phyloP scores from a whole-genome alignment of 1,140 invertebrate species.

The Heliconius congener region DNA sequence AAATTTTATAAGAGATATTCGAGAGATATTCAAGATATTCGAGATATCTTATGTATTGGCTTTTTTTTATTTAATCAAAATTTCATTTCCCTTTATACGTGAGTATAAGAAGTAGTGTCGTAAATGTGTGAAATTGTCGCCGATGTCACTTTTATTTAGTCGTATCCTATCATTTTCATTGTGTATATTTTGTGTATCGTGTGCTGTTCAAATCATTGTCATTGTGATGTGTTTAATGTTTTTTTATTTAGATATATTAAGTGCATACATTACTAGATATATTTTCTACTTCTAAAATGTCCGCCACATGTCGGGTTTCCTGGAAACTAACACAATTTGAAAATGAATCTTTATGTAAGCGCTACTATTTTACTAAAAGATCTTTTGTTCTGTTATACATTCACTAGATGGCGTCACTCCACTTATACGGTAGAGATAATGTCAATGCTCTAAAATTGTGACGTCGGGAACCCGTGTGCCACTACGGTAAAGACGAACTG shows the following conservation, averaged over 20 bases:
- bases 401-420: not conserved
- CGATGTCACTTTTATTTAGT: not conserved
- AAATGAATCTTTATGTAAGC: not conserved
- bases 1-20: conserved; percentile 16
- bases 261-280: too few relatives aligned
- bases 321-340: not conserved
- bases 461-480: not conserved
- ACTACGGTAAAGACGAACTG: too few relatives aligned
- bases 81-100: conserved; percentile 19
- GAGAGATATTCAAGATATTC: not conserved
- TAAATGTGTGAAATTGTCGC: conserved; percentile 14
- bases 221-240: not conserved
- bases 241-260: not conserved
- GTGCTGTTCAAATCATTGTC: not conserved
- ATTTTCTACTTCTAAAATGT: not conserved
- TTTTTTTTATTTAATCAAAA: conserved; percentile 28
- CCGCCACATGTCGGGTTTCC: not conserved
- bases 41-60: conserved; percentile 25
- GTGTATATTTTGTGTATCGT: not conserved
- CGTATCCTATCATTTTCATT: not conserved
- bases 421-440: not conserved
- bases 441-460: not conserved
- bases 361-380: not conserved
- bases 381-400: not conserved
- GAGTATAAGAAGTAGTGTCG: conserved; percentile 16